These are phyloP conservation scores for Akabosia matsudoensis DNA, from an alignment of 1,140 invertebrate genomes.

Conservation along the genomic window DNA sequence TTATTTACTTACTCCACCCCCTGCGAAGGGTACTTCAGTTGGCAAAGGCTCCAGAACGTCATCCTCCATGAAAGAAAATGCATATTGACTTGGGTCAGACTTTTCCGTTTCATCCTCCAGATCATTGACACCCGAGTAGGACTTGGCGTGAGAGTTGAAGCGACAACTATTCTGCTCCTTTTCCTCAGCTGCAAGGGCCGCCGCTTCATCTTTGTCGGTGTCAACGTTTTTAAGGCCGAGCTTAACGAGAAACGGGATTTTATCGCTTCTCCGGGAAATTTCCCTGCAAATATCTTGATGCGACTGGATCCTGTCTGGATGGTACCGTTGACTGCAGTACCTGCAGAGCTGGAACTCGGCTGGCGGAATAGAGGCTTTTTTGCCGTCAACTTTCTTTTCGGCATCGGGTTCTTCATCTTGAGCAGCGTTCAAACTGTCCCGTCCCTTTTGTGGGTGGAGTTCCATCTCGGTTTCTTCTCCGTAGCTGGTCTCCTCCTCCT, in stretches of 20 bases:
- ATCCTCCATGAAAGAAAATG: too few relatives aligned
- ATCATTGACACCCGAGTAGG: too few relatives aligned
- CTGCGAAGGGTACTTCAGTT: too few relatives aligned
- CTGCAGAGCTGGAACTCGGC: background rate
- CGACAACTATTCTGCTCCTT: background rate
- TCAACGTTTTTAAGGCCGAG: background rate
- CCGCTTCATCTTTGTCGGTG: background rate
- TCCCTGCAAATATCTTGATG: background rate
- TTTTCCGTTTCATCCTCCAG: too few relatives aligned
- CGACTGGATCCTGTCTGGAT: background rate
- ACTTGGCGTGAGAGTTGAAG: too few relatives aligned
- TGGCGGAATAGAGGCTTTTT: background rate
- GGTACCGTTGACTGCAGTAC: background rate
- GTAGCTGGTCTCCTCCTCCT: background rate
- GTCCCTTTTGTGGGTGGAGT: too few relatives aligned
- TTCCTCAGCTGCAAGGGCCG: background rate
- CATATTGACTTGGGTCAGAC: too few relatives aligned
- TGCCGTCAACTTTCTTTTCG: background rate
- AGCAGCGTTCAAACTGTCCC: background rate
- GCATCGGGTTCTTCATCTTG: background rate
- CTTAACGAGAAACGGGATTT: background rate
- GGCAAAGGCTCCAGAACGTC: too few relatives aligned
- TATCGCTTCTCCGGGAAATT: background rate
- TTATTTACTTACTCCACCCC: background rate
- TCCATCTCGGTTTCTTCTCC: too few relatives aligned